Evolutionary conservation across 2,113 vertebrate genomes (phyloP).

Genomic region (Natator depressus): DNA sequence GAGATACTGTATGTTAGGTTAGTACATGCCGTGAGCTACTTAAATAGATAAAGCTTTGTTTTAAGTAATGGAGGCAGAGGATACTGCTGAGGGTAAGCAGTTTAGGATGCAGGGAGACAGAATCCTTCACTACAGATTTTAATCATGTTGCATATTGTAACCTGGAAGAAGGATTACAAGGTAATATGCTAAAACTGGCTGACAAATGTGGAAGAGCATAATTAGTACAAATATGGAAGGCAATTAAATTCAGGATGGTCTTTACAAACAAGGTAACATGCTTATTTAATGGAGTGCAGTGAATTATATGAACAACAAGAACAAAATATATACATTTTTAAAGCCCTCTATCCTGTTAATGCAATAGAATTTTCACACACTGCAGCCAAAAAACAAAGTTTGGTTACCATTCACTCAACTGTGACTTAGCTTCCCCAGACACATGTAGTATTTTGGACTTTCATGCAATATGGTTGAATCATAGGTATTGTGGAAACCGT

Average conservation of each 20-base stretch:
- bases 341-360: neutral
- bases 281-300: neutral
- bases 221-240: neutral
- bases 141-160: neutral
- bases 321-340: accelerated
- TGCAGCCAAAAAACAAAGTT: neutral
- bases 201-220: neutral
- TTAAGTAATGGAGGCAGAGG: neutral
- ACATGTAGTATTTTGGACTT: neutral
- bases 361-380: neutral
- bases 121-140: neutral
- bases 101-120: neutral
- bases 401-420: neutral
- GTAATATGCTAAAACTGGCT: neutral
- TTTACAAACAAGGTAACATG: neutral
- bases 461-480: neutral
- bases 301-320: neutral
- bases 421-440: neutral
- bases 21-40: neutral
- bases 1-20: neutral
- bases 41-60: neutral
- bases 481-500: neutral
- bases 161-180: neutral
- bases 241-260: neutral
- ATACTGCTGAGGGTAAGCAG: neutral